Base-by-base conservation (phyloP, 2,888 invertebrate genomes). In the Sepioteuthis lessoniana region DNA sequence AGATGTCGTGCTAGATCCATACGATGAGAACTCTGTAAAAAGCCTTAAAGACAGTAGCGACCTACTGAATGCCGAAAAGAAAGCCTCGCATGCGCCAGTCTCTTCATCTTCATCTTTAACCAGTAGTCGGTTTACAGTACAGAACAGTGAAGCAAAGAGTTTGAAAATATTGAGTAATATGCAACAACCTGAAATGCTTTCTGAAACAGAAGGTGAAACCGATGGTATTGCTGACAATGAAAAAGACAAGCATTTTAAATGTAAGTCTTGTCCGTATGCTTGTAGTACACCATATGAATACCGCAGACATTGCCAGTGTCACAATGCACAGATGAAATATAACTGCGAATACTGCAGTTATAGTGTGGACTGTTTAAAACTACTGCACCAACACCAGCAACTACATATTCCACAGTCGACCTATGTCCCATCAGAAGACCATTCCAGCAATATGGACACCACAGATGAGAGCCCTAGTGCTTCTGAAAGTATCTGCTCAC, bases 331-430 rank as follows among this genome's bases (percentile, higher is more conserved):
- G 31, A 94, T 94, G 92, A 95, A 95, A 46, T 95, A 95, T 94
- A 95, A 95, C 46, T 96, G 96, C 94, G 95, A 96, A 93, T 95
- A 95, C 92, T 96, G 96, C 94, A 95, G 95, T 47, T 96, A 95
- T 94, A 95, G 95, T 94, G 95, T 95, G 2, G 96, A 96, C 91
- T 94, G 95, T 38, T 95, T 95, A 46, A 94, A 95, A 93, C 94
- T 95, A 31, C 94, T 96, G 25, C 94, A 94, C 25, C 95, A 96
- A 76, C 96, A 96, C 94, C 95, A 95, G 35, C 95, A 95, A 47
- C 95, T 96, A 19, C 96, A 96, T 94, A 95, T 95, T 90, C 94
- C 95, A 55, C 95, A 96, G 60, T 94, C 95, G 42, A 95, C 95
- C n/a, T 96, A 95, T 94, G 95, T 95, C 46, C 93, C 95, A 95